A percentile compares a stretch with the other conserved stretches of the same genome.
These are phyloP conservation scores for Drosophila pandora DNA, from an alignment of 1,140 invertebrate genomes.

Conservation along the genomic window DNA sequence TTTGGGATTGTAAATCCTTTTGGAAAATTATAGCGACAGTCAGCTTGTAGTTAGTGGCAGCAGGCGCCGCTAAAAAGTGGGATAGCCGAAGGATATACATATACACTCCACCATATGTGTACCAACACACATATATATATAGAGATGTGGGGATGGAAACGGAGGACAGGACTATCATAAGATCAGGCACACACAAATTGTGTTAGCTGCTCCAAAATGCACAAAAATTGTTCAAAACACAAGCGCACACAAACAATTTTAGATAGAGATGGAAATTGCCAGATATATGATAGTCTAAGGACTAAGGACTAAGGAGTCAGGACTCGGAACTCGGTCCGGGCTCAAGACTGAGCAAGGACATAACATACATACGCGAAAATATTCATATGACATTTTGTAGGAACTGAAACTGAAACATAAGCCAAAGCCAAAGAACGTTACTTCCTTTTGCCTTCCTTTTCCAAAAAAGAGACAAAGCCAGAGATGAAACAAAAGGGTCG, in stretches of 20 bases:
- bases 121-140: not conserved
- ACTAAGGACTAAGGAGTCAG: not conserved
- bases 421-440: constrained; percentile 17
- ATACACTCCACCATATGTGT: not conserved
- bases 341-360: not conserved
- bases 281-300: constrained; percentile 9
- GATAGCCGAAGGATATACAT: not conserved
- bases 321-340: not conserved
- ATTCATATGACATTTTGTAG: constrained; percentile 71
- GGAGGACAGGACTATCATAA: constrained; percentile 67
- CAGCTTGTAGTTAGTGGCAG: constrained; percentile 80
- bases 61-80: constrained; percentile 12
- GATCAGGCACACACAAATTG: constrained; percentile 74
- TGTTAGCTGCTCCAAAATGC: constrained; percentile 60
- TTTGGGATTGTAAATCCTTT: constrained; percentile 81
- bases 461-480: constrained; percentile 23
- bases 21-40: constrained; percentile 80
- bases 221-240: constrained; percentile 57
- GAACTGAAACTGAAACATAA: constrained; percentile 17
- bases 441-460: not conserved
- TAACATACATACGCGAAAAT: constrained; percentile 47
- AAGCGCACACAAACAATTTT: constrained; percentile 43
- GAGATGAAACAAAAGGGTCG: constrained; percentile 21
- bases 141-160: constrained; percentile 9
- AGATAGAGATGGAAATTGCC: constrained; percentile 32